These are phyloP conservation scores for Pristionchus arcanus DNA, from an alignment of 2,888 invertebrate species.

Conservation along the genomic window DNA sequence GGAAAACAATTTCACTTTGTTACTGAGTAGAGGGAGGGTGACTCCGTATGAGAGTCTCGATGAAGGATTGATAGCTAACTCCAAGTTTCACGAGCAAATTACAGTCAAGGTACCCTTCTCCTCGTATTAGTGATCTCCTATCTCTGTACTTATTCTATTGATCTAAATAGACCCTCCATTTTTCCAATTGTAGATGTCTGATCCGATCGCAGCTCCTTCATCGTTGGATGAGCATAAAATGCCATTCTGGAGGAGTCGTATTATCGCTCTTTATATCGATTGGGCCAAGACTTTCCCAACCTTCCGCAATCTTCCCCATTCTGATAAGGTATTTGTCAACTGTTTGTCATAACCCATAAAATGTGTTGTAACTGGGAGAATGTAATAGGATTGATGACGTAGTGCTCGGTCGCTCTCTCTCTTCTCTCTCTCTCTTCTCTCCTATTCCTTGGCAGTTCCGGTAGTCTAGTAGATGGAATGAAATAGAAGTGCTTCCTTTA, in stretches of 20 bases:
- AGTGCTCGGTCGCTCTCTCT: slow-evolving; percentile 12
- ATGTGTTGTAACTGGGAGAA: background rate
- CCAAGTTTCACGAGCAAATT: slow-evolving; percentile 72
- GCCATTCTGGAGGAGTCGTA: slow-evolving; percentile 77
- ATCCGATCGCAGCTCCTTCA: slow-evolving; percentile 70
- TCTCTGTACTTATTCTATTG: background rate
- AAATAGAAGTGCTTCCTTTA: background rate
- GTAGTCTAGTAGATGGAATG: slow-evolving; percentile 1
- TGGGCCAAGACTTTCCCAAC: slow-evolving; percentile 78
- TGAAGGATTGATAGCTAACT: slow-evolving; percentile 73
- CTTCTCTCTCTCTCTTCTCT: background rate
- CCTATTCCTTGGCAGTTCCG: background rate
- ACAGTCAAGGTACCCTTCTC: slow-evolving; percentile 62
- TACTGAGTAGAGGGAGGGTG: slow-evolving; percentile 72
- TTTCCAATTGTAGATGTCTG: slow-evolving; percentile 67
- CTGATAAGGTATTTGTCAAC: slow-evolving; percentile 71
- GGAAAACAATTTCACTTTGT: slow-evolving; percentile 77
- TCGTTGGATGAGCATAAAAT: slow-evolving; percentile 70
- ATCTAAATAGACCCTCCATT: background rate
- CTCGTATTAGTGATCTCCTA: background rate
- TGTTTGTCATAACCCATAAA: background rate
- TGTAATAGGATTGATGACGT: slow-evolving; percentile 43
- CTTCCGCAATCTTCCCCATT: slow-evolving; percentile 75
- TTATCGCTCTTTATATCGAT: slow-evolving; percentile 77
- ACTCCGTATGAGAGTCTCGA: slow-evolving; percentile 72